These are phyloP conservation scores for Nemapogon koenigi DNA, from an alignment of 2,888 invertebrate species.

Conservation along the genomic window DNA sequence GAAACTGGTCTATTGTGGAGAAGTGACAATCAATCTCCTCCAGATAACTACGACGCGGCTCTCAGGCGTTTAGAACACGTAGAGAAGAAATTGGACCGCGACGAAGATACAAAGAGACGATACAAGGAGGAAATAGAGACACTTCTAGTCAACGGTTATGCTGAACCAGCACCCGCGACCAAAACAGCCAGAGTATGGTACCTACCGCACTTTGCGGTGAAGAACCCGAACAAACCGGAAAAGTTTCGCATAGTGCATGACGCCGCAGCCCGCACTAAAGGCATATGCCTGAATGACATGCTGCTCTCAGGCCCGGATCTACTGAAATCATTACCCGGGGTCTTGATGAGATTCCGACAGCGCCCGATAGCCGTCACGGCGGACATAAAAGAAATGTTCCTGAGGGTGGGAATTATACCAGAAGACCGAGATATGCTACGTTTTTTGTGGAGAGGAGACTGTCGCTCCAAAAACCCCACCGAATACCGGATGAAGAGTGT, in stretches of 20 bases:
- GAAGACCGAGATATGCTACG: slow-evolving; percentile 21
- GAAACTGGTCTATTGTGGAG: slow-evolving; percentile 15
- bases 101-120: slow-evolving; percentile 1
- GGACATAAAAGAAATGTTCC: slow-evolving; percentile 25
- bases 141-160: slow-evolving; percentile 12
- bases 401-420: slow-evolving; percentile 19
- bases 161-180: slow-evolving; percentile 13
- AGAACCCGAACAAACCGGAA: slow-evolving; percentile 20
- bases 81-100: slow-evolving; percentile 12
- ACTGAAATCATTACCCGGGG: slow-evolving; percentile 18
- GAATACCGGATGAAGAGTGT: slow-evolving; percentile 17
- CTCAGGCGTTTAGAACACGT: slow-evolving; percentile 6
- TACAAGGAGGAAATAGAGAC: slow-evolving; percentile 12
- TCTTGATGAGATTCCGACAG: slow-evolving; percentile 23
- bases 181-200: slow-evolving; percentile 11
- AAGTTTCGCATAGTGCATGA: slow-evolving; percentile 23
- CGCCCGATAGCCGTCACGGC: slow-evolving; percentile 19
- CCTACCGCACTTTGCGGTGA: slow-evolving; percentile 17
- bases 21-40: slow-evolving; percentile 8
- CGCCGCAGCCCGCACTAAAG: slow-evolving; percentile 19
- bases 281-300: slow-evolving; percentile 20
- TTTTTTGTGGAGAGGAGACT: slow-evolving; percentile 14
- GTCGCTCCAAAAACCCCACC: slow-evolving; percentile 9
- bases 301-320: slow-evolving; percentile 22
- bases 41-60: slow-evolving; percentile 9